Percentiles rank a stretch among this genome's conserved stretches.
Conservation (phyloP, 2,888 invertebrate genomes). For the Ophioninae sp. region DNA sequence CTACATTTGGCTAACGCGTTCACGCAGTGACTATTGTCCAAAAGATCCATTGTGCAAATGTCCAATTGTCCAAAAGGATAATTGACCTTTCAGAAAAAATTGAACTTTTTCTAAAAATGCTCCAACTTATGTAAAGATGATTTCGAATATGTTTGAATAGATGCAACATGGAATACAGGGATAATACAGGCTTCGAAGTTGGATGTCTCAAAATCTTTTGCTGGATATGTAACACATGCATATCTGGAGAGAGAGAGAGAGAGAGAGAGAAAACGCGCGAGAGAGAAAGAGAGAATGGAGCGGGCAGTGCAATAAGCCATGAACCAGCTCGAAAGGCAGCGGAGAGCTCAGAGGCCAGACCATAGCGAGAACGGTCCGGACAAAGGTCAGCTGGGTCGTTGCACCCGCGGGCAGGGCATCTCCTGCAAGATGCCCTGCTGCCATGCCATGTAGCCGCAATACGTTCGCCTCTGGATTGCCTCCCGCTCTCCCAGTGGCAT, state of each 20-base stretch:
- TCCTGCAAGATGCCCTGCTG: constrained; percentile 73
- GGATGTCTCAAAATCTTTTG: neutral
- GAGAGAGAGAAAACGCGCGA: constrained; percentile 6
- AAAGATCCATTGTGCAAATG: too few relatives aligned
- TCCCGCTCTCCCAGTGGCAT: constrained; percentile 19
- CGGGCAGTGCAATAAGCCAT: constrained; percentile 34
- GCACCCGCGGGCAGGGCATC: constrained; percentile 80
- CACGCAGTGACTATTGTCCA: neutral
- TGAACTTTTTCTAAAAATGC: neutral
- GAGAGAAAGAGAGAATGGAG: constrained; percentile 25
- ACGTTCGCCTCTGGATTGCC: constrained; percentile 50
- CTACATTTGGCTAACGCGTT: neutral
- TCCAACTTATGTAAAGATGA: neutral
- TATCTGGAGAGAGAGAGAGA: neutral
- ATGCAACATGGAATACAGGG: neutral
- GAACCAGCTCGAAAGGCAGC: constrained; percentile 48
- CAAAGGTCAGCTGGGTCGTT: constrained; percentile 80
- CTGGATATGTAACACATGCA: neutral
- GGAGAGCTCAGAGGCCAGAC: constrained; percentile 66
- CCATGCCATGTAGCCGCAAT: constrained; percentile 71
- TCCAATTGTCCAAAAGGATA: neutral
- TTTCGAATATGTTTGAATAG: neutral
- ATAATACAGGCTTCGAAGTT: neutral
- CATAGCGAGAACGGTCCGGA: constrained; percentile 77
- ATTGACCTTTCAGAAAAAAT: neutral